Conservation (phyloP, 2,113 vertebrate genomes). For the Oxyura jamaicensis region DNA sequence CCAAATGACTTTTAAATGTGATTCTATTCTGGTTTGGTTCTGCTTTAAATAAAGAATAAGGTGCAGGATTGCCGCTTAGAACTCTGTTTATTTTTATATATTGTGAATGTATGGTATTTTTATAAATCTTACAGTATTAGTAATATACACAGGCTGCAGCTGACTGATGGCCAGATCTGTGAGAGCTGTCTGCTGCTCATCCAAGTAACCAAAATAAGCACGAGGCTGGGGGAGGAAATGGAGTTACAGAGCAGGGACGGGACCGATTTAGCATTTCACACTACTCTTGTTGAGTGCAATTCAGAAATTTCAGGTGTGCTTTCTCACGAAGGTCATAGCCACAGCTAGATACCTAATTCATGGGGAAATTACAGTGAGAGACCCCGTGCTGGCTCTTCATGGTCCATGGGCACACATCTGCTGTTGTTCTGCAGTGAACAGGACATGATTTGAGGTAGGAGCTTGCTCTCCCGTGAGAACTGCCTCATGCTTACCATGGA, state of each 20-base stretch:
- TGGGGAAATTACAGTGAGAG: background rate
- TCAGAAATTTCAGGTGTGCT: background rate
- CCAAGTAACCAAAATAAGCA: background rate
- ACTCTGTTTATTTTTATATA: background rate
- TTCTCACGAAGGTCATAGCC: background rate
- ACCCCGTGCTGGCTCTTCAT: accelerated
- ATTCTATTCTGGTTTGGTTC: background rate
- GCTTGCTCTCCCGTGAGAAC: background rate
- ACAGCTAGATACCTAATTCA: background rate
- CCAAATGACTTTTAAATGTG: background rate
- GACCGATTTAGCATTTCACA: background rate
- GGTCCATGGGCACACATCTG: accelerated
- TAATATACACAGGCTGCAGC: background rate
- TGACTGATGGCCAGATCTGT: background rate
- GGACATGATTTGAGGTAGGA: background rate
- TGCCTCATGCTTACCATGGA: background rate
- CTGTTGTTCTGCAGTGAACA: background rate
- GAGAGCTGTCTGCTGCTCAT: background rate
- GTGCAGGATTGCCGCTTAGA: background rate
- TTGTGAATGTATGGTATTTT: background rate
- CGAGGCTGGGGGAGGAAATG: background rate
- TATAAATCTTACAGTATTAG: background rate
- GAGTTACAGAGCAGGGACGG: background rate
- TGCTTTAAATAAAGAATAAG: background rate
- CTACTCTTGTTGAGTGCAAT: background rate